Base-by-base conservation (phyloP, 2,797 vertebrate species). In the Coccyzus lansbergi region DNA sequence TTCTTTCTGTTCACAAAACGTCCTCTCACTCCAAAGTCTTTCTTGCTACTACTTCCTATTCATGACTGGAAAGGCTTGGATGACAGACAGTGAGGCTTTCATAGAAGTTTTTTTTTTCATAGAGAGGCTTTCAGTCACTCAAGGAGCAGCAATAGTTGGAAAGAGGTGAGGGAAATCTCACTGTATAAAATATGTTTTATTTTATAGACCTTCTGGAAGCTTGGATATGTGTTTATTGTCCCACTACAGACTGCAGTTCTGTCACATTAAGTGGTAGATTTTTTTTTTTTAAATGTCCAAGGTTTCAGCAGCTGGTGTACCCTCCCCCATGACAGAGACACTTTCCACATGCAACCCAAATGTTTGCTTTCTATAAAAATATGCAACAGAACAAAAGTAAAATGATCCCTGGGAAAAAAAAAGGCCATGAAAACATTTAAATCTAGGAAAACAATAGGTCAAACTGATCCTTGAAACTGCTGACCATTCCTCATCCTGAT, bases 51-150 rank as follows among this genome's bases (percentile, higher is more conserved):
- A 11, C 6, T 68, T 12, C 80, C 69, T 83, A 38, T 63, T 16
- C 10, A 60, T 15, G 3, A 5, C 4, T 36, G 1, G 33, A 80
- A 74, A 3, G 6, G 4, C 13, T 83, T 1, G 1, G 22, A 25
- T 44, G 18, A 62, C 9, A 55, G 15, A 3, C 31, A 79, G 11
- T 31, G 13, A 72, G 28, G 22, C 7, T 91, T 85, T 70, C 16
- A 10, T n/a, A n/a, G n/a, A n/a, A n/a, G n/a, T n/a, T n/a, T n/a
- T n/a, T n/a, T n/a, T n/a, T n/a, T n/a, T n/a, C n/a, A n/a, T n/a
- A 79, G 11, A 31, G 13, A 72, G 28, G 22, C 7, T 91, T 85
- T 70, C 16, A 10, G 28, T 44, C 48, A 48, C 15, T 29, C 20
- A 31, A 49, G 46, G 17, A 52, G 8, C 19, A 52, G 13, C 21